Evolutionary conservation across 2,888 invertebrate genomes (phyloP), one percentile per base, ranked within the genome.

Genomic region (Drosophila pegasa): DNA sequence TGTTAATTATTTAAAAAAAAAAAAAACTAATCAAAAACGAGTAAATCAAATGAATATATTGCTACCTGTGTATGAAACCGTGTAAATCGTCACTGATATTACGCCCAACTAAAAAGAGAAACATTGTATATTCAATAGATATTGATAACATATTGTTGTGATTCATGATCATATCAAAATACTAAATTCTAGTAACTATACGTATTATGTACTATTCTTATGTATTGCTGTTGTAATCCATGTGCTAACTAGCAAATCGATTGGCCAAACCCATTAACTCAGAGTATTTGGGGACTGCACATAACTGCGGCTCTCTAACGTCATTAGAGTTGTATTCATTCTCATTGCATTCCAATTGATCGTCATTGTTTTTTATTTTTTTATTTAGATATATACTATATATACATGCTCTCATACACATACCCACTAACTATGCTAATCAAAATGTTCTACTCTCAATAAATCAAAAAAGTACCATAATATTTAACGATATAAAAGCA

Each of bases 81-180:
- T 85, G 86, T 80, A 78, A 69, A 63, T 71, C 61, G 27, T 54
- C 58, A 75, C 69, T 85, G 82, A 80, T 80, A 80, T 80, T 77
- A 79, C 74, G 65, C 63, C 67, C 59, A 83, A 77, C 71, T 80
- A 58, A 33, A 33, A 31, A 7, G n/a, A 2, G 8, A 70, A 62
- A 65, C 52, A 41, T 40, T 77, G 63, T 72, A 77, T 72, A 75
- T 77, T 75, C 55, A 55, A 68, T 66, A 66, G 73, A 78, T 81
- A 87, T 75, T 83, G 68, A 71, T 63, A 85, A 77, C 65, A 77
- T 77, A 79, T 82, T 87, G 87, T 84, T 84, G 84, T 84, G 84
- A 84, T 84, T 84, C 74, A 79, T 87, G 84, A 87, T 87, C 84
- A 84, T 84, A 84, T 84, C 84, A 84, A 78, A 75, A 70, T 70